Evolutionary conservation across 2,113 vertebrate species (phyloP), one percentile per base, ranked within the genome.

Genomic region (Thymallus thymallus): DNA sequence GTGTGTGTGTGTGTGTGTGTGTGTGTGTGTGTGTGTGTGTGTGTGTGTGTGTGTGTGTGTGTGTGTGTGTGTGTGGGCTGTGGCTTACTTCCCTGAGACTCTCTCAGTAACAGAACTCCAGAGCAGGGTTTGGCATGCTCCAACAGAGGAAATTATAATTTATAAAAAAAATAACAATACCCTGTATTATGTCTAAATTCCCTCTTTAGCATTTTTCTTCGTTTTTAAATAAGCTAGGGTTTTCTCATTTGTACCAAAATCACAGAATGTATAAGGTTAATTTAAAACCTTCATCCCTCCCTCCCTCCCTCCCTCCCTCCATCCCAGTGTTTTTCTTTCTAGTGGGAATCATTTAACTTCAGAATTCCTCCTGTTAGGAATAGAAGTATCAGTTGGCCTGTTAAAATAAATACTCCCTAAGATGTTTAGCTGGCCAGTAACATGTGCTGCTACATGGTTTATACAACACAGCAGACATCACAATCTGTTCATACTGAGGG

Each of bases 351-450:
- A 87, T 91, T 91, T 87, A 86, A 83, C 89, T 80, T 86, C 74
- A 86, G 76, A 85, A 82, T 87, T 90, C 82, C 87, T 87, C 82
- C 5, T 69, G 84, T 84, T 85, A 88, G 85, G 81, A 86, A 84
- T 79, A 74, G 74, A 82, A 83, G 86, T 88, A 90, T 89, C 82
- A 83, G 81, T 90, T 87, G 84, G 82, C 85, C 83, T 85, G 85
- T 89, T 92, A 74, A 91, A 91, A 91, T 90, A 90, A 92, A 93
- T 89, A 92, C 82, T 88, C 82, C 81, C 82, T 5, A 75, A 86
- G 88, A 89, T 91, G 86, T 89, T 86, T 85, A 70, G 67, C 24
- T 79, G 84, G 85, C 69, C 74, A 18, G 69, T 4, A 82, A 83
- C 84, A 76, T 83, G 83, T 86, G 84, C 81, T 80, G 78, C 75